Evolutionary conservation across 2,113 vertebrate species (phyloP), one percentile per base, ranked within the genome.

Genomic region (Tragelaphus imberbis): DNA sequence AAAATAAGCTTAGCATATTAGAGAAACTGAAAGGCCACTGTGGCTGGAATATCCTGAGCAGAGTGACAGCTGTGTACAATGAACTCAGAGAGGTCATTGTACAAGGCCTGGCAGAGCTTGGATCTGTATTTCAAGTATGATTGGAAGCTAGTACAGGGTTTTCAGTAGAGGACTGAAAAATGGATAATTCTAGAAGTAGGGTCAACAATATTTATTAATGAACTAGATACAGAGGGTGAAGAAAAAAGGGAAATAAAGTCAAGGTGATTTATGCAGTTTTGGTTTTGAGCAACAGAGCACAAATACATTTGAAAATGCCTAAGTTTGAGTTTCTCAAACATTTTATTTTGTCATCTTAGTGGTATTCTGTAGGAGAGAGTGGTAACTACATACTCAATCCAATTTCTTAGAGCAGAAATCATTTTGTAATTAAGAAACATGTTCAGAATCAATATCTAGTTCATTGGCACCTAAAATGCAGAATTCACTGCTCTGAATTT

Each of bases 371-470:
- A 95, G 49, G 84, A 81, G 3, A 87, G 5, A 82, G 27, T 82
- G 33, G 59, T 40, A 82, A 88, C 25, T 47, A 87, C 25, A 21
- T 49, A 40, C 51, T 77, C 40, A 49, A n/a, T 86, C 84, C 19
- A 30, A 17, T 77, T 88, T 84, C 36, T 82, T 79, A 93, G 75
- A 40, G 77, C 40, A 65, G 47, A 94, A 55, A 86, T 81, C 36
- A 94, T 88, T 80, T 91, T 94, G 68, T 49, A 88, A 68, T 71
- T 93, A 80, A 61, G 55, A 95, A 77, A 88, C 82, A 85, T 79
- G 33, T 84, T 40, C 36, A 88, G 63, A 91, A 84, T 91, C 94
- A 84, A 68, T 56, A 33, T 51, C 56, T 84, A 92, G n/a, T 84
- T 92, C 5, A 89, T 19, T 88, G 56, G 36, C 40, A 84, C 58